These are phyloP conservation scores for Phyllotreta cruciferae DNA, from an alignment of 2,888 invertebrate genomes.

Conservation along the genomic window DNA sequence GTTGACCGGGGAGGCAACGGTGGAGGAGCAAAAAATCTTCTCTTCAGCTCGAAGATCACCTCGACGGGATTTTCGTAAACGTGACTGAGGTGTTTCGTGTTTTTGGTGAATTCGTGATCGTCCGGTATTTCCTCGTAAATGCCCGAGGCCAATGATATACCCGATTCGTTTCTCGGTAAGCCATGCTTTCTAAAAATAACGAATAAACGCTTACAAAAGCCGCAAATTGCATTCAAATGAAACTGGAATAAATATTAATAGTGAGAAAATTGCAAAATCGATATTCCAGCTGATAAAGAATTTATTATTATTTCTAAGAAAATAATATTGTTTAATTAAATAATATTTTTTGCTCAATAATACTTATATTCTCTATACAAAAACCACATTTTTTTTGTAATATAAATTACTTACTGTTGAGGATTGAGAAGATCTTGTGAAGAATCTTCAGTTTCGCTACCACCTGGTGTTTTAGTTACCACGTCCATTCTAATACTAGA, in stretches of 20 bases:
- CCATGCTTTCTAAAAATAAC: conserved; percentile 33
- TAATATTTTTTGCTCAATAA: conserved; percentile 1
- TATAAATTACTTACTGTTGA: conserved; percentile 31
- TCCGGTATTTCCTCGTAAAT: conserved; percentile 75
- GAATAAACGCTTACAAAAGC: background rate
- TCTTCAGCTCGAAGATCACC: conserved; percentile 51
- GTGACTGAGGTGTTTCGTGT: conserved; percentile 44
- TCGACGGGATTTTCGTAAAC: conserved; percentile 60
- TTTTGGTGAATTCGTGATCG: conserved; percentile 33
- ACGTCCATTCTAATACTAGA: conserved; percentile 54
- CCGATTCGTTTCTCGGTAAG: conserved; percentile 63
- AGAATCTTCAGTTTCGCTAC: conserved; percentile 58
- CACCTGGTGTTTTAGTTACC: conserved; percentile 58
- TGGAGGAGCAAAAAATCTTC: conserved; percentile 52
- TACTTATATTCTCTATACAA: too few species aligned
- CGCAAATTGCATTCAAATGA: background rate
- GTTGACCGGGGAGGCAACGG: conserved; percentile 60
- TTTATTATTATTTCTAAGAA: too few species aligned
- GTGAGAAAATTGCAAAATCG: too few species aligned
- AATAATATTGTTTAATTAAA: background rate
- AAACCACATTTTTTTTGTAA: too few species aligned
- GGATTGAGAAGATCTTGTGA: conserved; percentile 51
- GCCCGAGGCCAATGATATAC: conserved; percentile 67
- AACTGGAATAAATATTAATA: too few species aligned
- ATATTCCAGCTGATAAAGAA: too few species aligned